A percentile compares a stretch with the other conserved stretches of the same genome.
phyloP scores from a whole-genome alignment of 2,797 vertebrate genomes.

The Pantherophis vulpinus region DNA sequence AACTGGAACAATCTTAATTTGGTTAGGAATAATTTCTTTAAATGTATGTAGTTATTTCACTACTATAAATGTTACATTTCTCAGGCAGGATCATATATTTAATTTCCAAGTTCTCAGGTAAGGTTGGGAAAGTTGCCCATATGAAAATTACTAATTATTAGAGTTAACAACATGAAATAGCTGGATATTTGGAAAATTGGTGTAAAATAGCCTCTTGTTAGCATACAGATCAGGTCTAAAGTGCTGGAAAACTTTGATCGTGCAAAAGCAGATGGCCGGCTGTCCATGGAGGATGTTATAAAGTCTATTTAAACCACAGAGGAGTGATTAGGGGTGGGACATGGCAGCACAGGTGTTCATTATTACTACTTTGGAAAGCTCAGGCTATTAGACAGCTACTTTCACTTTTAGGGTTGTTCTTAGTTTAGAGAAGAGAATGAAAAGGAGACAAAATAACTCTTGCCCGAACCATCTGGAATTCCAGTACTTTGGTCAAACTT shows the following conservation, averaged over 20 bases:
- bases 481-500: not conserved
- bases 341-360: not conserved
- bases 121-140: not conserved
- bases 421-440: not conserved
- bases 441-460: not conserved
- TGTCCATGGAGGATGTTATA: not conserved
- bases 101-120: not conserved
- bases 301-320: not conserved
- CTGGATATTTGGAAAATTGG: not conserved
- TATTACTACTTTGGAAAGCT: not conserved
- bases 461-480: not conserved
- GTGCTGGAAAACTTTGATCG: not conserved
- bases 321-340: not conserved
- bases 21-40: not conserved
- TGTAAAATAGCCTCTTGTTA: not conserved
- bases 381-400: not conserved
- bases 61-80: not conserved
- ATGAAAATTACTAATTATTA: not conserved
- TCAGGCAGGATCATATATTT: not conserved
- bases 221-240: not conserved
- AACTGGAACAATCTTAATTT: not conserved
- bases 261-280: not conserved
- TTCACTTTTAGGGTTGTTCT: not conserved
- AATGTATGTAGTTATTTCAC: no score
- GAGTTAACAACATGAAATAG: not conserved